Base-by-base conservation (phyloP, 2,888 invertebrate genomes). In the Clanis bilineata region DNA sequence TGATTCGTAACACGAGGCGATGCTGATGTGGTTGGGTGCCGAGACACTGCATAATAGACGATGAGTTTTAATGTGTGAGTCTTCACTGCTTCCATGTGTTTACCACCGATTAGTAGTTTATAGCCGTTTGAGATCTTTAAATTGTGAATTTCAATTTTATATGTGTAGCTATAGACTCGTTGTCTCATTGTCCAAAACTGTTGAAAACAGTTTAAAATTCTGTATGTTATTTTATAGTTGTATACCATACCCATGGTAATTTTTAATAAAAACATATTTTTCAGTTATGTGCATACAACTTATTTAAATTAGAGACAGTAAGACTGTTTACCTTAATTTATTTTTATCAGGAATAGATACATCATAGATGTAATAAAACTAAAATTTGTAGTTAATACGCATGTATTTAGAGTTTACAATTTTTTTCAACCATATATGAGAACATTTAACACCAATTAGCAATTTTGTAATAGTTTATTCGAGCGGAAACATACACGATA, bases 381-480 rank as follows among this genome's bases (percentile, higher is more conserved):
- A 39, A 56, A 57, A 62, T 39, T 18, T 57, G 36, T 60, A 61
- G 41, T 43, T 67, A 65, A 64, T 73, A 75, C 69, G 68, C 73
- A 74, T 83, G 74, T 83, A 82, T 83, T 83, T 79, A 66, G 67
- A 68, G 66, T 76, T 76, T 67, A 75, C 71, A 82, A 71, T 76
- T 73, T 71, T 68, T 74, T 68, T 70, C 64, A 72, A 71, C 70
- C 72, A 75, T 74, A 80, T 51, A 38, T n/a, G 56, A 57, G 56
- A 55, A 59, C 54, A 56, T 63, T 59, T 57, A 55, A 59, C 47
- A 59, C 51, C 38, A 51, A 62, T 47, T 32, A 47, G 38, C 23
- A 56, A 39, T 51, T 32, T 51, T 22, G 18, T 51, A 25, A 38
- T 55, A 56, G 9, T 51, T 51, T 51, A 60, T 41, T 61, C 45